A percentile compares a stretch with the other conserved stretches of the same genome.
Conservation (phyloP, 2,888 invertebrate genomes). For the Hydraecia micacea region DNA sequence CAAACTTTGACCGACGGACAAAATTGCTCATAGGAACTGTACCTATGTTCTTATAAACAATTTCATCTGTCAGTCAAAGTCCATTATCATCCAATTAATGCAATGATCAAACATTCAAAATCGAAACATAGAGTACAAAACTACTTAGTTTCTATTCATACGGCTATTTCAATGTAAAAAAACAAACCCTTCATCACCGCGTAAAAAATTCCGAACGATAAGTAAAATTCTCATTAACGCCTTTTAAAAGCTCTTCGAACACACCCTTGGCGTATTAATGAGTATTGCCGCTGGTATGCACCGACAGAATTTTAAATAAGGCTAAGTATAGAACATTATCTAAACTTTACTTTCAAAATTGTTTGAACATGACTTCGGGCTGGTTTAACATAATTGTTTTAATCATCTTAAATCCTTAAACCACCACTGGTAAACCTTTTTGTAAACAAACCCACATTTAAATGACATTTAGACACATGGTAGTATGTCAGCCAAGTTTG, state of each 20-base stretch:
- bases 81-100: not conserved
- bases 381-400: accelerated
- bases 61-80: not conserved
- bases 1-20: not conserved
- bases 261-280: conserved; percentile 43
- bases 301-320: conserved; percentile 30
- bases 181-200: not conserved
- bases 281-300: conserved; percentile 5
- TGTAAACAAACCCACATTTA: not conserved
- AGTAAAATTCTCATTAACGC: conserved; percentile 36
- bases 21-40: not conserved
- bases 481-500: not conserved
- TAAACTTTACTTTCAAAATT: not conserved
- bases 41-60: not conserved
- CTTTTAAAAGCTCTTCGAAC: conserved; percentile 29
- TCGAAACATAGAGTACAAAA: not conserved
- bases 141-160: not conserved
- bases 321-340: not conserved
- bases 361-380: not conserved
- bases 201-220: conserved; percentile 10
- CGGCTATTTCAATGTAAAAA: not conserved
- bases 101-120: not conserved
- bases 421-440: not conserved
- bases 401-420: not conserved
- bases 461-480: not conserved